Evolutionary conservation across 1,140 invertebrate genomes (phyloP).

Genomic region (Saccostrea cuccullata): DNA sequence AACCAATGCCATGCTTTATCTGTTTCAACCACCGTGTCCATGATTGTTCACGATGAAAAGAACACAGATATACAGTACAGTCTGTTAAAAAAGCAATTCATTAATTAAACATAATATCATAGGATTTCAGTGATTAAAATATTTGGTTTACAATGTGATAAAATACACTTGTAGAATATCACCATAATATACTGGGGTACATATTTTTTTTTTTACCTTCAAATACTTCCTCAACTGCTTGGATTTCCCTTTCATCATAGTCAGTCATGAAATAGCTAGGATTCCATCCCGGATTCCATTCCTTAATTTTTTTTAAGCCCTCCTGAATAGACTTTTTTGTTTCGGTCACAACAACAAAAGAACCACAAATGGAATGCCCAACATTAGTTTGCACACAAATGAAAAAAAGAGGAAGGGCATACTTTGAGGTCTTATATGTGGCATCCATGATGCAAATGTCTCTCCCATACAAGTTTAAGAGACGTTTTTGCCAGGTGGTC

Average conservation of each 20-base stretch:
- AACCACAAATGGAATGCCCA: conserved; percentile 49
- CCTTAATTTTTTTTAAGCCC: conserved; percentile 52
- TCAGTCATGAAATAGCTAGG: conserved; percentile 58
- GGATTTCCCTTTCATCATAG: conserved; percentile 51
- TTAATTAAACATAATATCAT: neutral
- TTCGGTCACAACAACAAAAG: conserved; percentile 57
- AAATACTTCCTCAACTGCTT: conserved; percentile 49
- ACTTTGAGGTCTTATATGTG: conserved; percentile 61
- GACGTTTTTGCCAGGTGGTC: conserved; percentile 44
- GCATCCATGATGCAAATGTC: conserved; percentile 61
- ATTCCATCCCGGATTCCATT: no score
- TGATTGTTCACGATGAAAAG: no score
- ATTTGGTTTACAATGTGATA: neutral
- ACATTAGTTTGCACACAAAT: conserved; percentile 61
- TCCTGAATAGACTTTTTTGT: conserved; percentile 49
- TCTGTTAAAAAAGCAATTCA: neutral
- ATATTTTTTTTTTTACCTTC: conserved; percentile 3
- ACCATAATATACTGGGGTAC: no score
- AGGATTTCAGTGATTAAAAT: neutral
- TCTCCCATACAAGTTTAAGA: conserved; percentile 55
- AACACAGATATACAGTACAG: neutral
- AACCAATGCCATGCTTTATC: no score
- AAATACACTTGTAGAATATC: neutral
- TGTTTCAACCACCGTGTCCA: no score
- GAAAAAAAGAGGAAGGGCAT: conserved; percentile 62